Evolutionary conservation across 2,888 invertebrate species (phyloP), one percentile per base, ranked within the genome.

Genomic region (Chloroclystis v-ata): DNA sequence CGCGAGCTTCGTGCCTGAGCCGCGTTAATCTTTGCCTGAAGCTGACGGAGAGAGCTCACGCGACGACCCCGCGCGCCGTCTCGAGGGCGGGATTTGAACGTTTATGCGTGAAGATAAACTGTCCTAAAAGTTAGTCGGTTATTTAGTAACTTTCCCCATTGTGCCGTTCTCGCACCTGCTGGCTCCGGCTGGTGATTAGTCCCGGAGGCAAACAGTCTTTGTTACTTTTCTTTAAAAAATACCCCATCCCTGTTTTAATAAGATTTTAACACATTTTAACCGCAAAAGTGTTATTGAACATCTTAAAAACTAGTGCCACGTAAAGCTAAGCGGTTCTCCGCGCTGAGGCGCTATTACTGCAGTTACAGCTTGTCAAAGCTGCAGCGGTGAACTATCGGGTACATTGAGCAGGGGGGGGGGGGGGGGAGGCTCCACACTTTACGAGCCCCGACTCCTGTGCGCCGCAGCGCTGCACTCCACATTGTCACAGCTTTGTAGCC

Each of bases 111-210:
- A 28, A 48, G 56, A 61, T 62, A 63, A 58, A 54, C 54, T 59
- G 61, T 41, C 39, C 47, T 48, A 38, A 63, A 71, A 72, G 65
- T 71, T 70, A 68, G 69, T 71, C 72, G 68, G 72, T 80, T 76
- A 79, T 75, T 75, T 69, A 71, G 66, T 67, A 82, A 82, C 75
- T 81, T 79, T 79, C 69, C 69, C 69, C 75, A 78, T 78, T 74
- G 78, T 71, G 72, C 7, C 12, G 47, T 42, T 39, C 48, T 4
- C 41, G 44, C 28, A 38, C 5, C 39, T 28, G 33, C 16, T 5
- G 33, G 33, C 12, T 37, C 49, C 46, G 35, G 56, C 41, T 35
- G 12, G 66, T 76, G 75, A 81, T 79, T 75, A 80, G 67, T 56
- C 68, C 65, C 62, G 54, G 40, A 52, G 60, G 61, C 61, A 53